Evolutionary conservation across 2,113 vertebrate genomes (phyloP), one percentile per base, ranked within the genome.

Genomic region (Chlamydotis undulata): DNA sequence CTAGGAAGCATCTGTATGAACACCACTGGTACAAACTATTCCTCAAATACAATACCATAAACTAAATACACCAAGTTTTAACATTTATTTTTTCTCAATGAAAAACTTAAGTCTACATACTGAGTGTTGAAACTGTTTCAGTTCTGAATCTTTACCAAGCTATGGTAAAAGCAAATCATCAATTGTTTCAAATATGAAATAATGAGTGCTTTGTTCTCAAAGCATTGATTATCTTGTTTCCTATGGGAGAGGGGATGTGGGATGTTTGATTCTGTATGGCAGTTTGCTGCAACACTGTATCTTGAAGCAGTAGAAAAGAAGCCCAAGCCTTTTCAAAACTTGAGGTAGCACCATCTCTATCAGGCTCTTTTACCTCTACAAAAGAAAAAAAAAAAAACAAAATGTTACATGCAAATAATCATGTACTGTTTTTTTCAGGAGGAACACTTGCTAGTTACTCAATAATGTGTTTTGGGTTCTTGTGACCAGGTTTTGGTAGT

Each of bases 81-180:
- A 75, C 33, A 47, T 16, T 47, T 49, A 7, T 25, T 73, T 47
- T 52, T 52, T 56, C 37, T 33, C 43, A 65, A 49, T 29, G 14
- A 68, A 79, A 74, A 79, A 18, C 4, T 1, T 3, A 25, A 22
- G 12, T 41, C 41, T 71, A 18, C 4, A 0, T 26, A 47, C 0
- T 4, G 25, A 71, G n/a, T 22, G 12, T 25, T 41, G 16, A 76
- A 96, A 73, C 22, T 26, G 9, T 67, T 75, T 75, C 45, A 35
- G 28, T 45, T 80, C 73, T 65, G 21, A 55, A 29, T 65, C 52
- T 76, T 76, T 49, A 76, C 19, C n/a, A 74, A 63, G n/a, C 26
- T 19, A 19, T 3, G 11, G 29, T 23, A 92, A 93, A 56, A 83
- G 53, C 41, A 13, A 63, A 43, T 31, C 33, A 77, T 26, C 55